These are phyloP conservation scores for Thoracochromis brauschi DNA, from an alignment of 2,113 vertebrate genomes.

Conservation along the genomic window DNA sequence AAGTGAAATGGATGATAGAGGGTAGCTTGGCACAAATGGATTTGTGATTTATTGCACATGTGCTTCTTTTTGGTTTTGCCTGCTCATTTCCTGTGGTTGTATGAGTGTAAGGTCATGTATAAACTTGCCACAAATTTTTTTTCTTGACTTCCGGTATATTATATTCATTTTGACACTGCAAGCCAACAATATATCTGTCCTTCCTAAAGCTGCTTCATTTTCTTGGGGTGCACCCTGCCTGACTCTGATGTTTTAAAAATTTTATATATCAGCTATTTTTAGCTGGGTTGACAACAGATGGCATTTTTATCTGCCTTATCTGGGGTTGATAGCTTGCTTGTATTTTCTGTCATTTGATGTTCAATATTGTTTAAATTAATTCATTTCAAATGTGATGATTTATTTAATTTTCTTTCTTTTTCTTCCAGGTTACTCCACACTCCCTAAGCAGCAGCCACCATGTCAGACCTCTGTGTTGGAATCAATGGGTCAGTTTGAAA, in stretches of 20 bases:
- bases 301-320: neutral
- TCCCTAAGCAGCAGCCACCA: conserved; percentile 49
- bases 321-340: neutral
- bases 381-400: neutral
- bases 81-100: neutral
- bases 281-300: neutral
- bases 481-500: conserved; percentile 72
- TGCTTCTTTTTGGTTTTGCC: neutral
- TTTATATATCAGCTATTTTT: neutral
- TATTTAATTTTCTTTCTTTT: neutral
- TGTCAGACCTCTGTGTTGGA: conserved; percentile 74
- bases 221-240: neutral
- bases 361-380: neutral
- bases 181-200: neutral
- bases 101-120: neutral
- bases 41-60: neutral
- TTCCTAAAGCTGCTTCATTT: neutral
- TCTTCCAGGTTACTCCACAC: conserved; percentile 35
- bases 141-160: neutral
- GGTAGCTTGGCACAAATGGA: neutral
- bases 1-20: neutral
- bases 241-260: neutral
- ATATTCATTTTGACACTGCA: neutral
- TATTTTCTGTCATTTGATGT: neutral
- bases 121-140: neutral